Percentiles rank a stretch among this genome's conserved stretches.
These are phyloP conservation scores for Protobothrops mucrosquamatus DNA, from an alignment of 2,113 vertebrate genomes.

Conservation along the genomic window DNA sequence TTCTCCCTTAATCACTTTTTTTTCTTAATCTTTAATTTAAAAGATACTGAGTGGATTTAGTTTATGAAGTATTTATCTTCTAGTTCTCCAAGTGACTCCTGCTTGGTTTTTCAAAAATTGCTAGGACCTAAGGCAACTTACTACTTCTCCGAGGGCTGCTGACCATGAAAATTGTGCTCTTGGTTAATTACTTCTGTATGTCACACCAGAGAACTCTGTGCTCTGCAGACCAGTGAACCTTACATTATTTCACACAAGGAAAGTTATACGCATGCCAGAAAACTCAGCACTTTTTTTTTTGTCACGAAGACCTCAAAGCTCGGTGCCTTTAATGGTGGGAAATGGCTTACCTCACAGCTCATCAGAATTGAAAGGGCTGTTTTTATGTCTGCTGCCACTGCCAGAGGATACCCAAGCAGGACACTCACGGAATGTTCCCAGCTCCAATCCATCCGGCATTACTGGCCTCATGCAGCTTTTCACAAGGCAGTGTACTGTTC, in stretches of 20 bases:
- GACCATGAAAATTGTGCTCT: background rate
- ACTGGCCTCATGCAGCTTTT: background rate
- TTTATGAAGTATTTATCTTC: background rate
- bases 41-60: background rate
- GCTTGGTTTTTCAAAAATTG: background rate
- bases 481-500: background rate
- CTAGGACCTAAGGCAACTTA: background rate
- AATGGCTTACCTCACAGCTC: background rate
- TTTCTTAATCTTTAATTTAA: background rate
- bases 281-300: background rate
- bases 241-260: background rate
- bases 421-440: background rate
- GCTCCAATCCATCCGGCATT: background rate
- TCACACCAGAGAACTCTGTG: background rate
- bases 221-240: background rate
- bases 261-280: background rate
- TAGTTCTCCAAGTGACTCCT: background rate
- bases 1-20: background rate
- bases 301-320: background rate
- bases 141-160: background rate
- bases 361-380: background rate
- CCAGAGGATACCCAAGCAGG: background rate
- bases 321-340: background rate
- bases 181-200: background rate
- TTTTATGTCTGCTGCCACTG: background rate